Evolutionary conservation across 2,113 vertebrate species (phyloP).

Genomic region (Cranoglanis bouderius): DNA sequence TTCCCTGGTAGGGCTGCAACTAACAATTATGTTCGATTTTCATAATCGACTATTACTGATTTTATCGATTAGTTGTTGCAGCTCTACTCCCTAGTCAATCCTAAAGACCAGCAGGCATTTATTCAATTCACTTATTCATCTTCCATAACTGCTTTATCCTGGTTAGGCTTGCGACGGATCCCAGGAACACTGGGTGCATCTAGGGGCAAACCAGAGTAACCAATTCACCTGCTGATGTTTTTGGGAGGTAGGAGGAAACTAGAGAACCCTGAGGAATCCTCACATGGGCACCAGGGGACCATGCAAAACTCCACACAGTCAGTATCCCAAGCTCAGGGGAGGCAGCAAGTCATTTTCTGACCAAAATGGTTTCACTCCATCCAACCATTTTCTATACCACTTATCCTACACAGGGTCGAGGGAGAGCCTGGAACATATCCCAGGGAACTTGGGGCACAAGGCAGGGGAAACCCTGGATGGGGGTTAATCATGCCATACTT

Average conservation of each 20-base stretch:
- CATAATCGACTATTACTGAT: no score
- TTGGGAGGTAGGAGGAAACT: neutral
- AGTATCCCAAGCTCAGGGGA: neutral
- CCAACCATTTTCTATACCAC: no score
- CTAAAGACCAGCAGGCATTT: neutral
- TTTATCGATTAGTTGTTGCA: no score
- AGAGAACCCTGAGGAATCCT: neutral
- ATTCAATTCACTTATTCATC: neutral
- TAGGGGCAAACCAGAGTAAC: neutral
- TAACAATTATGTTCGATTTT: no score
- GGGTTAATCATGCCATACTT: neutral
- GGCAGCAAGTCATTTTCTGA: neutral
- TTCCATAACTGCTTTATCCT: no score
- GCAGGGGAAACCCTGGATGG: no score
- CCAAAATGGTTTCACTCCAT: neutral
- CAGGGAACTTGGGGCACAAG: no score
- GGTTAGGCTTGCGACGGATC: neutral
- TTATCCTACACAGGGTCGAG: no score
- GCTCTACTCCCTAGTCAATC: neutral
- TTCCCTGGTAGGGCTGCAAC: no score
- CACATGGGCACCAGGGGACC: neutral
- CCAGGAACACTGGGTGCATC: neutral
- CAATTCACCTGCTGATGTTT: neutral
- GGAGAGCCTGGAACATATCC: no score
- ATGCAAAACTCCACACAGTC: neutral